These are phyloP conservation scores for Lithodes maja DNA, from an alignment of 2,888 invertebrate genomes.

Conservation along the genomic window DNA sequence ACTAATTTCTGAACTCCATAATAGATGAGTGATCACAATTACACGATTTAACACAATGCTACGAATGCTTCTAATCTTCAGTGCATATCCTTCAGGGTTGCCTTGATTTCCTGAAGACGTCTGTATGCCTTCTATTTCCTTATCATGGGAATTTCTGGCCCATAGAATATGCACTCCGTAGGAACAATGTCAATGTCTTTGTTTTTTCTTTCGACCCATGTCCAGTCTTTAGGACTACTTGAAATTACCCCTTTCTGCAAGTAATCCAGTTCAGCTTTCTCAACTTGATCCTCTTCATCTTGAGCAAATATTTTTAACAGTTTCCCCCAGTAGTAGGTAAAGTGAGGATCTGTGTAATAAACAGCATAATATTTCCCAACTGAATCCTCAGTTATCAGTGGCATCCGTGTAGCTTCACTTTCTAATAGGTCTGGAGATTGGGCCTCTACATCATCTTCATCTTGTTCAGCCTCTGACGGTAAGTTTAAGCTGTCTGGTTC, in stretches of 20 bases:
- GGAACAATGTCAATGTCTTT: conserved; percentile 8
- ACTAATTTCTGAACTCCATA: too few relatives aligned
- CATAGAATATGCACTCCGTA: conserved; percentile 22
- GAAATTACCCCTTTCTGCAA: conserved; percentile 12
- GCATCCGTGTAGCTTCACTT: not conserved
- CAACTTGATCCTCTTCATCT: conserved; percentile 7
- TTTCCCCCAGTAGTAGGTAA: conserved; percentile 15
- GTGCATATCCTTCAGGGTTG: too few relatives aligned
- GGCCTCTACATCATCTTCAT: not conserved
- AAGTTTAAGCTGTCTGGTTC: not conserved
- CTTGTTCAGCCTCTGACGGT: not conserved
- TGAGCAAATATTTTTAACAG: conserved; percentile 17
- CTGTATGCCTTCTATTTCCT: not conserved
- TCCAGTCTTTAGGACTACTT: conserved; percentile 21
- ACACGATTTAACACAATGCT: too few relatives aligned
- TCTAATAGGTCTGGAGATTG: not conserved
- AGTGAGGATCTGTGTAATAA: conserved; percentile 10
- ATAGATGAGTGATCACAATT: too few relatives aligned
- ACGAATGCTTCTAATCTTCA: too few relatives aligned
- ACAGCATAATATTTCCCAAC: conserved; percentile 10
- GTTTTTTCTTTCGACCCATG: conserved; percentile 3
- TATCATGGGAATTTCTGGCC: conserved; percentile 1
- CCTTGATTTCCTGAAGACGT: too few relatives aligned
- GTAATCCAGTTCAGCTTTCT: conserved; percentile 12
- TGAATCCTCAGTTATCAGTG: conserved; percentile 1